A percentile compares a stretch with the other conserved stretches of the same genome.
Conservation (phyloP, 2,888 invertebrate genomes). For the Drosophila infuscata region DNA sequence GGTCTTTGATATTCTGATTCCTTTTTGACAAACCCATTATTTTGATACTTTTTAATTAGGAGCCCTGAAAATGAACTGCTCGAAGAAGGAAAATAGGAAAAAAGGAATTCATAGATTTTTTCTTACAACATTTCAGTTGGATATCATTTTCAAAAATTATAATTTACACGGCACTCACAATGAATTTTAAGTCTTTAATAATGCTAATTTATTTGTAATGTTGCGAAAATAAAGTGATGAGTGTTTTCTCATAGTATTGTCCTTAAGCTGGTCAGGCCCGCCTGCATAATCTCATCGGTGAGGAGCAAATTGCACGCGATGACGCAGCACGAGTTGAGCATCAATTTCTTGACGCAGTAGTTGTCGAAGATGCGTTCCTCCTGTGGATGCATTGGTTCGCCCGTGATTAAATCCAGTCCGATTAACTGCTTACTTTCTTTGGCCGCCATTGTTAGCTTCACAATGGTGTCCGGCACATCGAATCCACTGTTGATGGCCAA, state of each 20-base stretch:
- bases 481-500: constrained; percentile 96
- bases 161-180: background rate
- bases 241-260: background rate
- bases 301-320: constrained; percentile 98
- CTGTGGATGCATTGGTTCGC: constrained; percentile 93
- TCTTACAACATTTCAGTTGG: background rate
- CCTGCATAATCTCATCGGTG: constrained; percentile 99
- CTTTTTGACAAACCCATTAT: background rate
- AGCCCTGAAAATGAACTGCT: background rate
- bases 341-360: constrained; percentile 97
- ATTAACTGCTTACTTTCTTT: constrained; percentile 90
- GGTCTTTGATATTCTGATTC: background rate
- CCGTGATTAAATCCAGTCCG: constrained; percentile 95
- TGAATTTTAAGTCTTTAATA: background rate
- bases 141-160: background rate
- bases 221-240: background rate
- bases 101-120: background rate
- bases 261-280: constrained; percentile 96
- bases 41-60: background rate
- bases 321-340: constrained; percentile 97
- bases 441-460: constrained; percentile 96
- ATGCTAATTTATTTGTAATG: background rate
- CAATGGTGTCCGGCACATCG: constrained; percentile 97
- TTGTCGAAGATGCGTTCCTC: constrained; percentile 97
- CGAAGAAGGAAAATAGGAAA: background rate